Conservation (phyloP, 2,113 vertebrate species). For the Eonycteris spelaea region DNA sequence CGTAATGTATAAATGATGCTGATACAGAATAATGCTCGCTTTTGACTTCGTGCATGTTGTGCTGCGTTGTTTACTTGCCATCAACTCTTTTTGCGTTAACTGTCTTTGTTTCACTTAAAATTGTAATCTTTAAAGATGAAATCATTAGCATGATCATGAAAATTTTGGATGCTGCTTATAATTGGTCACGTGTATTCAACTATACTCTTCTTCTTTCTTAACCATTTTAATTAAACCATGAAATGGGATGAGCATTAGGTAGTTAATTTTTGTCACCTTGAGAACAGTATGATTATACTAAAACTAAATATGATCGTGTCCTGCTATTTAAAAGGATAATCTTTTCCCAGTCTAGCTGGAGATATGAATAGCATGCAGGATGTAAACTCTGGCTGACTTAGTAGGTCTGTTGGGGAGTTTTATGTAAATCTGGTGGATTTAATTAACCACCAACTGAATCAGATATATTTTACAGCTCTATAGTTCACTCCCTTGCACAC, state of each 20-base stretch:
- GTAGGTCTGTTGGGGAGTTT: neutral
- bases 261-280: slow-evolving; percentile 35
- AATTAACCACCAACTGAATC: slow-evolving; percentile 32
- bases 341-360: slow-evolving; percentile 30
- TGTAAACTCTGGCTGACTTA: slow-evolving; percentile 35
- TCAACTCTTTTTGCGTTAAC: slow-evolving; percentile 41
- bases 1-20: neutral
- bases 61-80: slow-evolving; percentile 17
- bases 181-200: slow-evolving; percentile 16
- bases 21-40: neutral
- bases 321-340: slow-evolving; percentile 58
- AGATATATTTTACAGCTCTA: neutral
- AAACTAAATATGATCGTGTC: slow-evolving; percentile 41
- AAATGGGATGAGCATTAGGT: neutral
- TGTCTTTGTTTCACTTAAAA: slow-evolving; percentile 28
- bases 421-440: slow-evolving; percentile 29
- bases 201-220: neutral
- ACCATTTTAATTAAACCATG: slow-evolving; percentile 46
- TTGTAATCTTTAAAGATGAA: slow-evolving; percentile 10
- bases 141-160: neutral
- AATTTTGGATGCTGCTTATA: slow-evolving; percentile 17
- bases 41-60: neutral
- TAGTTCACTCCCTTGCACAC: neutral
- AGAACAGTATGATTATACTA: slow-evolving; percentile 47
- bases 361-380: neutral